phyloP scores from a whole-genome alignment of 2,888 invertebrate species.

The Himalopsyche kuldschensis region DNA sequence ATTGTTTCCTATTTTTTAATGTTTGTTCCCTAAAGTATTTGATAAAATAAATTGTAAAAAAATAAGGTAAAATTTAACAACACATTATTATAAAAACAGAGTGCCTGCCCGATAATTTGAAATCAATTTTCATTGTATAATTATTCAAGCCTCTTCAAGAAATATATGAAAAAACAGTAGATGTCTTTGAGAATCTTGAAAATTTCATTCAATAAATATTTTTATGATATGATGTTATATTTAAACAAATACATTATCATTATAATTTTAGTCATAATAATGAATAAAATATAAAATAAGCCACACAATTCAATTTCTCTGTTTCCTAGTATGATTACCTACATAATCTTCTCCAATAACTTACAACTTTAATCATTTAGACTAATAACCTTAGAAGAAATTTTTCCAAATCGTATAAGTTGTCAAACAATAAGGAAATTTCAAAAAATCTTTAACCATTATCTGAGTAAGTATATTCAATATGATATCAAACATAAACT shows the following conservation, averaged over 20 bases:
- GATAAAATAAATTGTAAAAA: not conserved
- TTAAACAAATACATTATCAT: not conserved
- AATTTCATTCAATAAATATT: no score
- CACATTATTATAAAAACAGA: no score
- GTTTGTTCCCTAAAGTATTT: not conserved
- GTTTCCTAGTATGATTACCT: not conserved
- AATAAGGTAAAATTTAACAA: not conserved
- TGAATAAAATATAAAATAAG: not conserved
- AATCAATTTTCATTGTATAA: not conserved
- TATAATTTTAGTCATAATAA: not conserved
- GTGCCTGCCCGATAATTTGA: not conserved
- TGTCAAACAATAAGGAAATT: not conserved
- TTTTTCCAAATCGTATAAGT: not conserved
- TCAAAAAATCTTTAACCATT: not conserved
- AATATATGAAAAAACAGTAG: not conserved
- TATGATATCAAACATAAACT: conserved; percentile 26
- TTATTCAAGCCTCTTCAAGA: not conserved
- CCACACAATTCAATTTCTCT: not conserved
- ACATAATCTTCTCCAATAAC: not conserved
- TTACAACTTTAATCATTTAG: not conserved
- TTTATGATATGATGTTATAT: no score
- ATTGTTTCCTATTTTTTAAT: not conserved
- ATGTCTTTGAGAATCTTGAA: no score
- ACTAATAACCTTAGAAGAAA: not conserved
- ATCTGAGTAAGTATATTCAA: not conserved